Evolutionary conservation across 1,140 invertebrate species (phyloP), one percentile per base, ranked within the genome.

Genomic region (Heliconius himera): DNA sequence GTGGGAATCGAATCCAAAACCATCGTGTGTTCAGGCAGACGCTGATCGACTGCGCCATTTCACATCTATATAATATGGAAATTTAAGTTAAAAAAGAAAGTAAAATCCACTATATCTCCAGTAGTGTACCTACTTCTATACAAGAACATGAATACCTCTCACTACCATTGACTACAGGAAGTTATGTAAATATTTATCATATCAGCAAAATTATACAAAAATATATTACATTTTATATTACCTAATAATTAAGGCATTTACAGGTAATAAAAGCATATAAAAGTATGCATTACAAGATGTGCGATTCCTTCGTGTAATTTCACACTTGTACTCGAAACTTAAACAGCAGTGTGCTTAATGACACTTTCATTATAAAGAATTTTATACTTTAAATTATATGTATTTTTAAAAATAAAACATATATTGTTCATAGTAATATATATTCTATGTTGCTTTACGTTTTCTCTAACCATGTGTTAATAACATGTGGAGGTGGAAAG

Each of bases 311-410:
- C 8, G 4, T 60, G 54, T 60, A n/a, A 26, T 66, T 29, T 66
- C 60, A 66, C 22, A 66, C 60, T 66, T 66, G 29, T 66, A 66
- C 60, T 66, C n/a, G 22, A 66, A 66, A 66, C 9, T 66, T 66
- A 5, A 26, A 66, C 60, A 66, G 4, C 4, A 13, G 26, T 29
- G 22, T 66, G 22, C 5, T 5, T 66, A 66, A 66, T 26, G 60
- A 66, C 13, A 66, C 60, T 66, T 66, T 66, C 60, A 26, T 66
- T 66, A 29, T 66, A 29, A 56, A 22, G 0, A 60, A 22, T 8
- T 60, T n/a, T 1, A 26, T 26, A 26, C 26, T 26, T 26, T 26
- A 26, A 26, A 26, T 26, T n/a, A n/a, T n/a, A n/a, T n/a, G n/a
- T n/a, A n/a, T n/a, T n/a, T n/a, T n/a, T n/a, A n/a, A n/a, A n/a